Percentiles rank a stretch among this genome's conserved stretches.
Conservation (phyloP, 1,140 invertebrate species). For the Drosophila pandora region DNA sequence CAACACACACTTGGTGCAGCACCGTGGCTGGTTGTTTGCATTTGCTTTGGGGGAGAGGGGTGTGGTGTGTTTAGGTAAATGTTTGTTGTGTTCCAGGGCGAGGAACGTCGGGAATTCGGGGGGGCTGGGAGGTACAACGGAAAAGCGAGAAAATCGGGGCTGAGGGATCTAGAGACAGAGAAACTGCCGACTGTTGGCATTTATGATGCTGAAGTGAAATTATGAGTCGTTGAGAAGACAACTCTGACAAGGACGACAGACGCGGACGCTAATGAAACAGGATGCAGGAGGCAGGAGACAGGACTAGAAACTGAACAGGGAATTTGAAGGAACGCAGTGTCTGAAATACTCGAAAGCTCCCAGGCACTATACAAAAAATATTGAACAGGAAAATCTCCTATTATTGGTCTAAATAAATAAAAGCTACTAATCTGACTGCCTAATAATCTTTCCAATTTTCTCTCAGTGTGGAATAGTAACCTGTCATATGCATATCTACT, state of each 20-base stretch:
- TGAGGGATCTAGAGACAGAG: conserved; percentile 28
- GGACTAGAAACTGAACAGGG: conserved; percentile 17
- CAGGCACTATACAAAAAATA: neutral
- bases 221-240: conserved; percentile 66
- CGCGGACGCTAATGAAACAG: conserved; percentile 42
- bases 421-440: too few species aligned
- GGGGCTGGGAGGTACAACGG: neutral
- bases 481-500: conserved; percentile 47
- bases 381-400: too few species aligned
- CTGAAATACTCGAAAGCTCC: neutral
- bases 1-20: conserved; percentile 1
- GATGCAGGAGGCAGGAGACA: conserved; percentile 1
- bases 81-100: conserved; percentile 41
- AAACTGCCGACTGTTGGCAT: conserved; percentile 50
- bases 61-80: conserved; percentile 55
- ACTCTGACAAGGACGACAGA: conserved; percentile 42
- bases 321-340: conserved; percentile 9
- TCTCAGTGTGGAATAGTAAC: conserved; percentile 11
- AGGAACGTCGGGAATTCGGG: neutral
- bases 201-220: conserved; percentile 63
- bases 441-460: neutral
- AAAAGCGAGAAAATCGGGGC: conserved; percentile 12
- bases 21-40: conserved; percentile 22
- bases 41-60: neutral
- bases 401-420: too few species aligned